Conservation (phyloP, 2,113 vertebrate species). For the Salvelinus alpinus region DNA sequence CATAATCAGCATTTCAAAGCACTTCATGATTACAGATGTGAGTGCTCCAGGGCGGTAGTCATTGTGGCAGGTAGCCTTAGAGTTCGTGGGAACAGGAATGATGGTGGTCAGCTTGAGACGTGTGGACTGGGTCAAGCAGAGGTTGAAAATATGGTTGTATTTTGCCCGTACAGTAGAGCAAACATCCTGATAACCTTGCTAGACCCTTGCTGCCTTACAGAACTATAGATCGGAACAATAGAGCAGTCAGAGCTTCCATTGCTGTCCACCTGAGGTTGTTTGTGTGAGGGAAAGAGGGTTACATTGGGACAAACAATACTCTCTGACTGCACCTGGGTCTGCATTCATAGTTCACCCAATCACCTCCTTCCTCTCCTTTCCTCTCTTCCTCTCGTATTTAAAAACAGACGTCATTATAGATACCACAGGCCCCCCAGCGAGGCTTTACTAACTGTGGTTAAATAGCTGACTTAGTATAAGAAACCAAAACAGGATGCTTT, state of each 20-base stretch:
- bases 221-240: background rate
- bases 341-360: background rate
- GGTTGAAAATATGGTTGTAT: constrained; percentile 9
- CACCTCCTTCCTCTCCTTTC: background rate
- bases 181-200: too few relatives aligned
- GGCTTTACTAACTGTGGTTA: constrained; percentile 14
- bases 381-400: background rate
- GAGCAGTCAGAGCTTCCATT: background rate
- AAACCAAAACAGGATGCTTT: constrained; percentile 85
- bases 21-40: too few relatives aligned
- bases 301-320: background rate
- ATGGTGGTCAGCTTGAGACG: too few relatives aligned
- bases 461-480: constrained; percentile 61
- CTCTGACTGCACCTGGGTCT: background rate
- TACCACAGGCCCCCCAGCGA: background rate
- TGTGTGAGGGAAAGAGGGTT: background rate
- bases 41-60: too few relatives aligned
- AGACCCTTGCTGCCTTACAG: background rate
- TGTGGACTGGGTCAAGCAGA: too few relatives aligned
- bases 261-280: background rate
- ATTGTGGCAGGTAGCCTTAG: too few relatives aligned
- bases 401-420: background rate
- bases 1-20: too few relatives aligned
- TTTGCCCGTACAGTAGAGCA: background rate
- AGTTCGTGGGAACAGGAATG: too few relatives aligned